Evolutionary conservation across 2,113 vertebrate genomes (phyloP).

Genomic region (Hippocampus barbouri): DNA sequence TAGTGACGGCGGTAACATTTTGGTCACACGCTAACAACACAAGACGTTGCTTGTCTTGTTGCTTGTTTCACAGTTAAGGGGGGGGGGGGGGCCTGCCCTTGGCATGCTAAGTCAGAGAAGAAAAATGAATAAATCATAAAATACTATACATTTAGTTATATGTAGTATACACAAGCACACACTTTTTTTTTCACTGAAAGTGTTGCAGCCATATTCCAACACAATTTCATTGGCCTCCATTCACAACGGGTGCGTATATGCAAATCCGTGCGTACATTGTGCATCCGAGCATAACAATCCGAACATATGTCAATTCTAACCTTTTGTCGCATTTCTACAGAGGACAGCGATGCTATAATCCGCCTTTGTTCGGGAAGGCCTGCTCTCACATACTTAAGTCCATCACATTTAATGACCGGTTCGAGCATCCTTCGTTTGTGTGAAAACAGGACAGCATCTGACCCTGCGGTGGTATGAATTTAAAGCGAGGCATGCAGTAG

Average conservation of each 20-base stretch:
- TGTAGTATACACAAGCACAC: constrained; percentile 10
- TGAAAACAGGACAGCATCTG: not conserved
- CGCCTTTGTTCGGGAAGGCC: not conserved
- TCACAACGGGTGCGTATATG: too few species aligned
- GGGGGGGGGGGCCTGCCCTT: constrained; percentile 21
- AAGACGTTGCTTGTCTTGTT: constrained; percentile 6
- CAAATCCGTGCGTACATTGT: not conserved
- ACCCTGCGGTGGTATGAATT: constrained; percentile 14
- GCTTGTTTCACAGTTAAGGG: constrained; percentile 14
- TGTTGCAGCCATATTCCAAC: too few species aligned
- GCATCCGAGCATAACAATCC: not conserved
- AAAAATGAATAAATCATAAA: constrained; percentile 44
- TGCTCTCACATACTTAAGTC: not conserved
- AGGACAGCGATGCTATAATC: not conserved
- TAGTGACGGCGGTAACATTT: not conserved
- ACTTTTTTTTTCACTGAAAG: too few species aligned
- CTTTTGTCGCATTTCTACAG: too few species aligned
- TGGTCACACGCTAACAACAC: constrained; percentile 10
- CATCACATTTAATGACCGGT: not conserved
- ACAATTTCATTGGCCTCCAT: too few species aligned
- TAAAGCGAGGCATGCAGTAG: not conserved
- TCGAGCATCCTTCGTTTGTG: not conserved
- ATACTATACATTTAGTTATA: constrained; percentile 15
- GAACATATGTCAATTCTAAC: too few species aligned
- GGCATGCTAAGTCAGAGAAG: constrained; percentile 17